Conservation (phyloP, 2,888 invertebrate genomes). For the Pardosa pseudoannulata region DNA sequence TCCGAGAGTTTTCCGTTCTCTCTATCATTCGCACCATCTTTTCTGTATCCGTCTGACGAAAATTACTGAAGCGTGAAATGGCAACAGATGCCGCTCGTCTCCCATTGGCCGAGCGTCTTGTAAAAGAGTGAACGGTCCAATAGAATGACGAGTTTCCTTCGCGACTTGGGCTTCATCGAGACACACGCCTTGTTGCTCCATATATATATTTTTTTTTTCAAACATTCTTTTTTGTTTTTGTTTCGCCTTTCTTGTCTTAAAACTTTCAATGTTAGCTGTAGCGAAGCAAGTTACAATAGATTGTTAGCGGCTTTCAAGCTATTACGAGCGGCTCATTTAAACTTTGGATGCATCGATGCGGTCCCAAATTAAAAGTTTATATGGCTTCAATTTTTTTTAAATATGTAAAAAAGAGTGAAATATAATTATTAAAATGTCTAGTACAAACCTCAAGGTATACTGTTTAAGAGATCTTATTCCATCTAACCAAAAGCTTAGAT, state of each 20-base stretch:
- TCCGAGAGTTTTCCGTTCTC: constrained; percentile 50
- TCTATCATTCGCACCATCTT: constrained; percentile 68
- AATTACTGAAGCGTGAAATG: constrained; percentile 70
- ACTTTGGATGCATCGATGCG: constrained; percentile 29
- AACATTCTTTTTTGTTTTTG: background rate
- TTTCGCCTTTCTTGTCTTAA: constrained; percentile 12
- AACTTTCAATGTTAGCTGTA: constrained; percentile 46
- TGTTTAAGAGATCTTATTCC: no score
- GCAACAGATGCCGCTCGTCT: constrained; percentile 68
- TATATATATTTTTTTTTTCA: constrained; percentile 13
- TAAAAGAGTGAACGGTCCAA: constrained; percentile 69
- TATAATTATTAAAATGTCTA: background rate
- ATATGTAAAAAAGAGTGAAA: constrained; percentile 1
- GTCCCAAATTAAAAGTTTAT: background rate
- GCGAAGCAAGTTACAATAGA: constrained; percentile 55
- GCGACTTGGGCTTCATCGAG: constrained; percentile 33
- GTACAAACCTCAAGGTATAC: no score
- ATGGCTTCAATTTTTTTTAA: no score
- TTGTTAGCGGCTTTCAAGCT: constrained; percentile 63
- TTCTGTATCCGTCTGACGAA: constrained; percentile 55
- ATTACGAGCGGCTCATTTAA: constrained; percentile 53
- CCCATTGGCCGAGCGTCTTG: constrained; percentile 52
- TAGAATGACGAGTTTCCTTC: constrained; percentile 50
- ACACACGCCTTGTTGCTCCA: constrained; percentile 51
- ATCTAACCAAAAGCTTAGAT: no score